Conservation (phyloP, 2,888 invertebrate genomes). For the Brenthis hecate region DNA sequence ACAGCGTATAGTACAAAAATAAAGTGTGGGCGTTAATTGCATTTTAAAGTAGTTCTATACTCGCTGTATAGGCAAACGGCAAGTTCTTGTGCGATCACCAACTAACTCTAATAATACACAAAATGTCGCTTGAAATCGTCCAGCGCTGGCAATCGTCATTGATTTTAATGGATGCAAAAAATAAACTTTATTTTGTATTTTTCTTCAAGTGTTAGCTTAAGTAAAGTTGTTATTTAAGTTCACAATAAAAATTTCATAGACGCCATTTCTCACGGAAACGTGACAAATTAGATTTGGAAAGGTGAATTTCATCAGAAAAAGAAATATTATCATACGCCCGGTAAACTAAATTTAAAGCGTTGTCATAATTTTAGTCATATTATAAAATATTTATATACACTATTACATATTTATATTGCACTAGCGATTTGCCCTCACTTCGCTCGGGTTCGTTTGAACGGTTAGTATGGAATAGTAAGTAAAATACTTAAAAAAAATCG, state of each 20-base stretch:
- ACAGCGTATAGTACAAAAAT: slow-evolving; percentile 6
- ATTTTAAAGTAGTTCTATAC: slow-evolving; percentile 36
- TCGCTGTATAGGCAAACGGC: slow-evolving; percentile 31
- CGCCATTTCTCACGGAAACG: no score
- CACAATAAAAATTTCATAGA: no score
- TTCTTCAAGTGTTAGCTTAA: not conserved
- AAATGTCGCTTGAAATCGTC: slow-evolving; percentile 43
- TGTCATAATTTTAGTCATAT: not conserved
- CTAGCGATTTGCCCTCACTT: no score
- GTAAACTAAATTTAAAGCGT: no score
- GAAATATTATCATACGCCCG: no score
- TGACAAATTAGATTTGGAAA: no score
- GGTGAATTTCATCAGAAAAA: no score
- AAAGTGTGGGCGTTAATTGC: slow-evolving; percentile 16
- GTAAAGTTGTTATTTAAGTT: not conserved
- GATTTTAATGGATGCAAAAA: slow-evolving; percentile 63
- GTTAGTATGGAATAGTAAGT: no score
- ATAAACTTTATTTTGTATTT: slow-evolving; percentile 62
- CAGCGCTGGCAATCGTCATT: slow-evolving; percentile 55
- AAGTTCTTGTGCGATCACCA: slow-evolving; percentile 41
- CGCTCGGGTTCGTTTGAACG: no score
- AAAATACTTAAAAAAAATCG: no score
- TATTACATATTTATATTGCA: no score
- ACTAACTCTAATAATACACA: slow-evolving; percentile 49
- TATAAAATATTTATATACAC: no score